These are phyloP conservation scores for Pterophyllum scalare DNA, from an alignment of 2,113 vertebrate species.

Conservation along the genomic window DNA sequence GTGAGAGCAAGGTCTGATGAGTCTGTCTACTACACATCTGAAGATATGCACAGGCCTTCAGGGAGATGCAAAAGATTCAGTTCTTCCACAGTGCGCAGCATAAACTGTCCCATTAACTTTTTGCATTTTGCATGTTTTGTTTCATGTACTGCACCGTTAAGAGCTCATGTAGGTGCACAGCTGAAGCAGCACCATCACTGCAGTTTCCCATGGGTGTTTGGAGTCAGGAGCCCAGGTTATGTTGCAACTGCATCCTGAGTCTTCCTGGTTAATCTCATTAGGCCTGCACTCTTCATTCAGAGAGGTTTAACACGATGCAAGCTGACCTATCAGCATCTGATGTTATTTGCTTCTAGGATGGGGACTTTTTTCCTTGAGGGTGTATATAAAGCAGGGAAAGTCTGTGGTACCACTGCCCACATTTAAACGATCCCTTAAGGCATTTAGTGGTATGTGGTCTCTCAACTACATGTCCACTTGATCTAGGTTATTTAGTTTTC, in stretches of 20 bases:
- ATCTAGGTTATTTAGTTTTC: neutral
- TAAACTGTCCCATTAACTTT: neutral
- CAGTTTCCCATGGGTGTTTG: slow-evolving; percentile 58
- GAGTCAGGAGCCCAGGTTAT: slow-evolving; percentile 52
- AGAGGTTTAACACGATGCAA: neutral
- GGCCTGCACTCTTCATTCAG: slow-evolving; percentile 6
- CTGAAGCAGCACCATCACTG: slow-evolving; percentile 46
- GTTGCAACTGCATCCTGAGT: slow-evolving; percentile 39
- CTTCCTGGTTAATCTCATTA: slow-evolving; percentile 42
- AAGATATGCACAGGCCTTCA: slow-evolving; percentile 48
- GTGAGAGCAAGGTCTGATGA: slow-evolving; percentile 42
- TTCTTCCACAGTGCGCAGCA: slow-evolving; percentile 29
- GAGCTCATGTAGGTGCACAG: slow-evolving; percentile 14
- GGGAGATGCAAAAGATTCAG: slow-evolving; percentile 31
- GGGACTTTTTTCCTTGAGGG: neutral
- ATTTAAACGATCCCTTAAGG: neutral
- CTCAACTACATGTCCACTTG: neutral
- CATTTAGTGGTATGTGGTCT: neutral
- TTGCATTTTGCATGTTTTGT: neutral
- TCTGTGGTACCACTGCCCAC: neutral
- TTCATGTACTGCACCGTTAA: neutral
- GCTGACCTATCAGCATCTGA: neutral
- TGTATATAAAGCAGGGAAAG: neutral
- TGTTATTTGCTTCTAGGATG: neutral
- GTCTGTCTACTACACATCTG: slow-evolving; percentile 20